A percentile compares a stretch with the other conserved stretches of the same genome.
phyloP scores from a whole-genome alignment of 2,888 invertebrate genomes.

The Amphipyra berbera region DNA sequence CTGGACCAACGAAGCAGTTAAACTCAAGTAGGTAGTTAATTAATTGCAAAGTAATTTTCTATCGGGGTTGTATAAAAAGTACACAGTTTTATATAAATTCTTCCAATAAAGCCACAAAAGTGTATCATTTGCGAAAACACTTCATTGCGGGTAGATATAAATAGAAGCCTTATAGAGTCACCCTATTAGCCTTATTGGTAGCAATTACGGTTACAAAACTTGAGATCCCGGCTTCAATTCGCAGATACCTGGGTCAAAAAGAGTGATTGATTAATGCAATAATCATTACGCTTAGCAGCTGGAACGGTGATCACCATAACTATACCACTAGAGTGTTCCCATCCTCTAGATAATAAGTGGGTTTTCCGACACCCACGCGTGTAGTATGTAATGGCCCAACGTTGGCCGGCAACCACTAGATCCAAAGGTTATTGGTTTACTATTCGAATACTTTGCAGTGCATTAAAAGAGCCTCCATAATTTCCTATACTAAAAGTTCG shows the following conservation, averaged over 20 bases:
- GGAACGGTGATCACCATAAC: no score
- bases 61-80: neutral
- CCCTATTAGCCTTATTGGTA: slow-evolving; percentile 1
- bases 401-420: no score
- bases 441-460: no score
- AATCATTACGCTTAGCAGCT: neutral
- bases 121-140: slow-evolving; percentile 23
- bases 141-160: slow-evolving; percentile 13
- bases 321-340: no score
- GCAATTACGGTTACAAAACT: neutral
- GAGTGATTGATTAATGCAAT: neutral
- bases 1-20: no score
- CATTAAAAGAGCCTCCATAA: no score
- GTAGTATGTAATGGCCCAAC: no score
- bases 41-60: neutral
- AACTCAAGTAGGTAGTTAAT: no score
- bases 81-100: neutral
- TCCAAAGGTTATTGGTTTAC: no score
- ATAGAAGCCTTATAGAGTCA: slow-evolving; percentile 40
- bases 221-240: neutral
- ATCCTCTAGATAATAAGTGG: no score
- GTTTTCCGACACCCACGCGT: no score
- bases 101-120: slow-evolving; percentile 43
- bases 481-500: no score
- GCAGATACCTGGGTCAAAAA: neutral